Evolutionary conservation across 2,113 vertebrate genomes (phyloP).

Genomic region (Sterrhoptilus dennistouni): DNA sequence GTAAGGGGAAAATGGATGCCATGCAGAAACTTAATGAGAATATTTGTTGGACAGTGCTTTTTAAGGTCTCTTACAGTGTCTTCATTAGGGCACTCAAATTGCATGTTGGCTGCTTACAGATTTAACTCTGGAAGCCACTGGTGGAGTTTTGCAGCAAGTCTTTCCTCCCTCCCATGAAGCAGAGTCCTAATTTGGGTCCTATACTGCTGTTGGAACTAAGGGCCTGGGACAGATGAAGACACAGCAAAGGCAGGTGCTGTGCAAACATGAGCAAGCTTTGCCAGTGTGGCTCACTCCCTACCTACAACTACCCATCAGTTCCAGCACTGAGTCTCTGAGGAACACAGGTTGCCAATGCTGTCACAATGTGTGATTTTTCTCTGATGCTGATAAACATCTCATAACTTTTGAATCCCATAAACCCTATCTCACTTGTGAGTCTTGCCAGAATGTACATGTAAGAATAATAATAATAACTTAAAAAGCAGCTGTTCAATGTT

Average conservation of each 20-base stretch:
- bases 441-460: neutral
- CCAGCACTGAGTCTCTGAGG: rapidly evolving
- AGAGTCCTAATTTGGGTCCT: neutral
- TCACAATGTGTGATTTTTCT: neutral
- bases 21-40: neutral
- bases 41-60: neutral
- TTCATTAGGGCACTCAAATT: neutral
- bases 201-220: neutral
- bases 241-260: neutral
- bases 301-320: neutral
- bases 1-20: neutral
- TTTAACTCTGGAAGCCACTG: neutral
- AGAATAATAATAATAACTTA: neutral
- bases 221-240: neutral
- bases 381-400: neutral
- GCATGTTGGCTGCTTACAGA: neutral
- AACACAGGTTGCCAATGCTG: neutral
- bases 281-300: neutral
- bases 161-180: neutral
- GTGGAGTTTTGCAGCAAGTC: neutral
- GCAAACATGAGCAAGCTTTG: neutral
- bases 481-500: slow-evolving; percentile 12
- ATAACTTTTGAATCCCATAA: neutral
- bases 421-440: neutral
- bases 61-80: neutral